Conservation (phyloP, 64 coral and sea anemone genomes). For the Pocillopora damicornis region DNA sequence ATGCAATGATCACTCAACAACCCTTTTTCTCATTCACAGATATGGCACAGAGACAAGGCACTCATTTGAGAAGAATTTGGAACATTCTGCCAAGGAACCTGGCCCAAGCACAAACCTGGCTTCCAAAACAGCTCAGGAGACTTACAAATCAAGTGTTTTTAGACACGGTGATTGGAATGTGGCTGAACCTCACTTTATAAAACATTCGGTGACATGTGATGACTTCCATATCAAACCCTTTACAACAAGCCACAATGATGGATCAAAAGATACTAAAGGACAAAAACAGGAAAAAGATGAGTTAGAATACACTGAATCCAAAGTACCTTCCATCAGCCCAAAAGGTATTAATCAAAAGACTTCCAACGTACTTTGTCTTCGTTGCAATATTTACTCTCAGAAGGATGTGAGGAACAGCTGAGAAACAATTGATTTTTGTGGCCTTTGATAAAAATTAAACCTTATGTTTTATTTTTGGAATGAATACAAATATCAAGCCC, state of each 20-base stretch:
- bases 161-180: conserved; percentile 88
- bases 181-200: not conserved
- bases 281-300: not conserved
- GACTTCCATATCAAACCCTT: conserved; percentile 77
- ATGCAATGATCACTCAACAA: not conserved
- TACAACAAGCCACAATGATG: not conserved
- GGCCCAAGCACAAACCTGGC: not conserved
- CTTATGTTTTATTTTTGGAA: not conserved
- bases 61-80: conserved; percentile 42
- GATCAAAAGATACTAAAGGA: not conserved
- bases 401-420: too few species aligned
- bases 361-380: too few species aligned
- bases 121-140: conserved; percentile 39
- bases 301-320: not conserved
- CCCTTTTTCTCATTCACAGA: not conserved
- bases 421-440: too few species aligned
- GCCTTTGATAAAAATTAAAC: too few species aligned
- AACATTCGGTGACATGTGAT: conserved; percentile 60
- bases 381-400: too few species aligned
- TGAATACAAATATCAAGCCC: not conserved
- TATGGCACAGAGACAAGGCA: conserved; percentile 34
- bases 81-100: not conserved
- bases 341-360: not conserved
- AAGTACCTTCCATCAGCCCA: not conserved
- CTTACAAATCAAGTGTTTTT: conserved; percentile 73